A percentile compares a stretch with the other conserved stretches of the same genome.
Conservation (phyloP, 2,113 vertebrate species). For the Thryonomys swinderianus region DNA sequence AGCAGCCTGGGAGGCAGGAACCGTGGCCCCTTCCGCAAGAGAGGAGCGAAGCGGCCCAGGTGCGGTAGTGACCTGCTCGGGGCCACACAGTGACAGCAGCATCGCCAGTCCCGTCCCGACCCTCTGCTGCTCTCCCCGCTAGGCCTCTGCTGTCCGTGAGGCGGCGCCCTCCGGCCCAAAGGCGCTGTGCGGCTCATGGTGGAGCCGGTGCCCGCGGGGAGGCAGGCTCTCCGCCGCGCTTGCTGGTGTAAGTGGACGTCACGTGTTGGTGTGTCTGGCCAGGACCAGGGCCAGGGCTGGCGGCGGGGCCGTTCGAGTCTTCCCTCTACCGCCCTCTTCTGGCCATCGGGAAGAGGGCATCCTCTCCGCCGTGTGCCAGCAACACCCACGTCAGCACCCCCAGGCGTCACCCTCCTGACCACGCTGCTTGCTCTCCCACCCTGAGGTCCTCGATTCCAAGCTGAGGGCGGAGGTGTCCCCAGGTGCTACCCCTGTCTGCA, state of each 20-base stretch:
- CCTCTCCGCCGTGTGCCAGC: not conserved
- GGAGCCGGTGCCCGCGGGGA: no score
- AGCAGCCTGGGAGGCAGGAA: constrained; percentile 54
- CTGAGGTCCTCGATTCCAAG: not conserved
- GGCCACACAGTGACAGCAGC: not conserved
- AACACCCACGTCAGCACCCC: rapidly evolving
- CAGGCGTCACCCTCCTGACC: not conserved
- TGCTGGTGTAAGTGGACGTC: not conserved
- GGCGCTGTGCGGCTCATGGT: rapidly evolving
- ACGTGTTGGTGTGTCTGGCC: not conserved
- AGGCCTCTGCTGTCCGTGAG: not conserved
- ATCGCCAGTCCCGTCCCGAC: rapidly evolving
- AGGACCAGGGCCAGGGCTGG: not conserved
- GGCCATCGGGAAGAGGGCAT: not conserved
- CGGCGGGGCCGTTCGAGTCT: not conserved
- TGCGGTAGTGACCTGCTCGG: not conserved
- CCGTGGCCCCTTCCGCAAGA: not conserved
- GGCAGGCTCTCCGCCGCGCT: not conserved
- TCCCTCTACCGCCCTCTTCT: not conserved
- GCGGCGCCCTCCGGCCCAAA: not conserved
- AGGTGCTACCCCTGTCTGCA: not conserved
- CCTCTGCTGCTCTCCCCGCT: not conserved
- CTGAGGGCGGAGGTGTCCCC: not conserved
- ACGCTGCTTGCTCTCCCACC: not conserved
- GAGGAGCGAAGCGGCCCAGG: not conserved